Base-by-base conservation (phyloP, 1,140 invertebrate species). In the Neomicropteryx cornuta region DNA sequence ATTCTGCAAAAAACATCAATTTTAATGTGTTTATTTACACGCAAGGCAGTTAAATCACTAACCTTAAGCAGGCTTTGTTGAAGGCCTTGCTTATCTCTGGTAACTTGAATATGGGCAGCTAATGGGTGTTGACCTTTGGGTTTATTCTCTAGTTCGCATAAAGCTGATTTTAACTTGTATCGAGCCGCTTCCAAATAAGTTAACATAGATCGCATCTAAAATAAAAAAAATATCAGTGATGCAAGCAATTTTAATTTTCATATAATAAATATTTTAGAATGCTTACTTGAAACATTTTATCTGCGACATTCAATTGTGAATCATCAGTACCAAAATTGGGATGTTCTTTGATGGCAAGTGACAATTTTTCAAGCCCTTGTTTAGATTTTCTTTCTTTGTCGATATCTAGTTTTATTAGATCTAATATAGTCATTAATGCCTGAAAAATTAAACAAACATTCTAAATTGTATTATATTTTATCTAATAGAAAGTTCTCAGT, bases 141-240 rank as follows among this genome's bases (percentile, higher is more conserved):
- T 42, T 80, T 71, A 36, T 79, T 82, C 52, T 92, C 87, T 19
- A 93, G 53, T 53, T 89, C 86, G 30, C 81, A 76, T 14, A 95
- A 59, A 20, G 80, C 80, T 24, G 78, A 79, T 21, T 87, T 79
- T 16, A 95, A 74, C 65, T 96, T 95, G 50, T 83, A 85, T 44
- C 84, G 76, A 4, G 88, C 79, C 1, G 89, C 91, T 66, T 96
- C 91, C 40, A 95, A 65, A 54, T 92, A 96, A 5, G 88, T 82
- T 33, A 95, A 62, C 83, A 91, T 93, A 3, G 87, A 87, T 50
- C 83, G 78, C 73, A 92, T 90, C 89, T 95, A 56, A 0, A 68
- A 60, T 20, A 11, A 11, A 31, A 56, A 57, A 30, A 33, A 14
- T 36, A 16, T 23, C 33, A 23, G 6, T 37, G 14, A 5, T 39